Base-by-base conservation (phyloP, 2,113 vertebrate genomes). In the Chunga burmeisteri region DNA sequence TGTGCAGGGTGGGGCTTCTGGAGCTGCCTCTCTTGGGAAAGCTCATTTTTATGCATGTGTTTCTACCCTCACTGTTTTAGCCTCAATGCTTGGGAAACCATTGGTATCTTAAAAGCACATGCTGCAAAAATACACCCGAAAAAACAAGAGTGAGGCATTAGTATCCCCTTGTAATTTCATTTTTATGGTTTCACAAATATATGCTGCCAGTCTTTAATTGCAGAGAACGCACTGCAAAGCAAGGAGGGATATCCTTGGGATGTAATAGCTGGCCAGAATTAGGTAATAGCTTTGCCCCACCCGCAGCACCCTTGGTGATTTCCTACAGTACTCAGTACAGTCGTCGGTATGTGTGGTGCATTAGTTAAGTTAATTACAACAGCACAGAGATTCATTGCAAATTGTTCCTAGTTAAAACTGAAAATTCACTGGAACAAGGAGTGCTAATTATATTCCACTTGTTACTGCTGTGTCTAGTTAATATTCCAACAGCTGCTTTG, bases 351-450 rank as follows among this genome's bases (percentile, higher is more conserved):
- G 95, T 61, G 93, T 30, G 88, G 95, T 77, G 93, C 81, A 95
- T 96, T 94, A 81, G 93, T 95, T 83, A 93, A 97, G 95, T 95
- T 97, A 97, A 97, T 97, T 93, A 94, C 97, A 96, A 95, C 96
- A 96, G 86, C 88, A 36, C 71, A 74, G 96, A 97, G 97, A 96
- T 93, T 94, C 94, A 90, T 97, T 91, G 93, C 95, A 94, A 96
- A 97, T 97, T 97, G 97, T 94, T 97, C 96, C 96, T 97, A 82
- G 97, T 96, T 96, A 97, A 92, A 97, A 98, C 98, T 96, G 98
- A 98, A 98, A 98, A 98, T 98, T 98, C 98, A 98, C 98, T 97
- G 98, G 98, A 98, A 98, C 96, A 95, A 96, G 97, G 96, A 96
- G 95, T 94, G 96, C 97, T 97, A 97, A 98, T 97, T 97, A 97